phyloP scores from a whole-genome alignment of 2,113 vertebrate genomes.

The Proteles cristata region DNA sequence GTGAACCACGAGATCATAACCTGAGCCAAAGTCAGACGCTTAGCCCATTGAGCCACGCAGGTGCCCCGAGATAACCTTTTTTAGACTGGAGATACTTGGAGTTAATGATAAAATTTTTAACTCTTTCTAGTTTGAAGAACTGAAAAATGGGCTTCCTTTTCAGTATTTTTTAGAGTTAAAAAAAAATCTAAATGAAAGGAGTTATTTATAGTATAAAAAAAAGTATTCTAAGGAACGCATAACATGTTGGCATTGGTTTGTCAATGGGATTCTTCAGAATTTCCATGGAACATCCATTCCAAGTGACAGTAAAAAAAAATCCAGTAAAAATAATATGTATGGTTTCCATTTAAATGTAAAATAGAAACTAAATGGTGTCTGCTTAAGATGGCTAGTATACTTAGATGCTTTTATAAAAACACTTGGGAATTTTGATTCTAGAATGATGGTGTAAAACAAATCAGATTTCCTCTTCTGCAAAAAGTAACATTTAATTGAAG shows the following conservation, averaged over 20 bases:
- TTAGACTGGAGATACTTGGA: not conserved
- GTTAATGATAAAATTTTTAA: not conserved
- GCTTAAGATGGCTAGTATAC: not conserved
- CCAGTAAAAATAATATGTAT: not conserved
- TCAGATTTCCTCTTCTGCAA: not conserved
- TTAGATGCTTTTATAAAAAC: not conserved
- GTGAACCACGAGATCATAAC: too few relatives aligned
- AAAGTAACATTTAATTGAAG: not conserved
- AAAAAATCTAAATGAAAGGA: not conserved
- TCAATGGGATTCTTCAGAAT: not conserved
- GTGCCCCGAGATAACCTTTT: not conserved
- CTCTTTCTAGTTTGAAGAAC: conserved; percentile 11
- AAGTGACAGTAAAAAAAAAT: not conserved
- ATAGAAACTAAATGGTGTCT: not conserved
- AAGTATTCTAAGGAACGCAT: not conserved
- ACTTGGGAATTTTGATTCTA: not conserved
- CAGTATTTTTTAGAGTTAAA: not conserved
- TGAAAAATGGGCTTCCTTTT: not conserved
- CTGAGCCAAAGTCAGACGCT: too few relatives aligned
- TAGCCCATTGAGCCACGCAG: too few relatives aligned
- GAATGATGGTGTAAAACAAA: not conserved
- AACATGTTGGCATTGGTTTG: not conserved
- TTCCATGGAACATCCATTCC: not conserved
- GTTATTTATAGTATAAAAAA: not conserved
- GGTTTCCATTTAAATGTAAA: conserved; percentile 11